Percentiles rank a stretch among this genome's conserved stretches.
Evolutionary conservation across 2,888 invertebrate species (phyloP).

Genomic region (Microchrysa polita): DNA sequence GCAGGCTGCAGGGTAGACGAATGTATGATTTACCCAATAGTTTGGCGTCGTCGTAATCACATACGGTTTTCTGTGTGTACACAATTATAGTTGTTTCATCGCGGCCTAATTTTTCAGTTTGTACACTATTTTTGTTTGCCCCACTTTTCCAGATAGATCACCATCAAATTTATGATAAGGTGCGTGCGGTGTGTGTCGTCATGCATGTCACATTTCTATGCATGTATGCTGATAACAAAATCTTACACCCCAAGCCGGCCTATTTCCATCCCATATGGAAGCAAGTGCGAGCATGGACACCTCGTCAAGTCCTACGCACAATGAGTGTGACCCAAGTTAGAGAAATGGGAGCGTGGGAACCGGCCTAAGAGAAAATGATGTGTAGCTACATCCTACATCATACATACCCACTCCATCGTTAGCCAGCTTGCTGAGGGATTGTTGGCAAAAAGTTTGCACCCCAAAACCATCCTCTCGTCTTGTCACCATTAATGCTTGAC

Average conservation of each 20-base stretch:
- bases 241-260: background rate
- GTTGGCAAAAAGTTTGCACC: no score
- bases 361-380: background rate
- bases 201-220: background rate
- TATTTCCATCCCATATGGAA: conserved; percentile 23
- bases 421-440: no score
- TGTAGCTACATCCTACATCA: no score
- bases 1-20: no score
- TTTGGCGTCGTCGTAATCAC: conserved; percentile 23
- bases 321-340: background rate
- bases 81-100: background rate
- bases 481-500: no score
- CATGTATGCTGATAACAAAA: background rate
- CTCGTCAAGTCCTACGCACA: conserved; percentile 6
- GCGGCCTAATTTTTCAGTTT: background rate
- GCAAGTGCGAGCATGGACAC: background rate
- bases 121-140: conserved; percentile 27
- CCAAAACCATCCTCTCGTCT: no score
- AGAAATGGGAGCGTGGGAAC: conserved; percentile 23
- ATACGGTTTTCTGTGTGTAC: background rate
- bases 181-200: conserved; percentile 13
- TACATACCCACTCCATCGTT: no score
- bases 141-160: conserved; percentile 34
- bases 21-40: background rate
- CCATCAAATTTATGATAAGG: conserved; percentile 3